Evolutionary conservation across 2,797 vertebrate genomes (phyloP), one percentile per base, ranked within the genome.

Genomic region (Propithecus perrieri): DNA sequence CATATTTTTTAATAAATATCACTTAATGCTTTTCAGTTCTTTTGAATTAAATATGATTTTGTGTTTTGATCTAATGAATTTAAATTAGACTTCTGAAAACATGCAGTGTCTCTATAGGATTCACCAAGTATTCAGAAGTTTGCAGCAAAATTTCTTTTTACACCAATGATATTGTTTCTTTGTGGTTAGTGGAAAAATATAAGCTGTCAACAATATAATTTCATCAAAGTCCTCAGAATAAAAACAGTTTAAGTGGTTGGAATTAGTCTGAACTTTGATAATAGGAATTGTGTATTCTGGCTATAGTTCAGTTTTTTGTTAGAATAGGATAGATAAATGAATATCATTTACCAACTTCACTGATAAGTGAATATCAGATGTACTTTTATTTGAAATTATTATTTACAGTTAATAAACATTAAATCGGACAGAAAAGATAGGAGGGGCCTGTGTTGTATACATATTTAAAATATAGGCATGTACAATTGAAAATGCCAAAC

Each of bases 11-110:
- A 65, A 76, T 91, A 92, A 91, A 71, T 95, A 97, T 96, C 94
- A 74, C 18, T 78, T 91, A 93, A 93, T 67, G 24, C 0, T 24
- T 57, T 97, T 96, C 76, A 94, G 2, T 63, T 93, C 20, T 97
- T 98, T 93, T 97, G 38, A 91, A 91, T 94, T 41, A 61, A 86
- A 81, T 11, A 28, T 96, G 74, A 35, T 83, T 98, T 98, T 97
- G 78, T 0, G 96, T 97, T 97, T 79, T 83, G 50, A 85, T 35
- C 8, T 85, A 78, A 46, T 48, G 35, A 96, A 55, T 24, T 48
- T 26, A 26, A 96, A 75, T 97, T 93, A 94, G 41, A 95, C 24
- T 93, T 92, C 69, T 91, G 57, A 75, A 96, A 95, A 78, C 92
- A 80, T 95, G 63, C 43, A 61, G 1, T 94, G 59, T 75, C 55